A percentile compares a stretch with the other conserved stretches of the same genome.
Conservation (phyloP, 2,113 vertebrate genomes). For the Phyllostomus discolor region DNA sequence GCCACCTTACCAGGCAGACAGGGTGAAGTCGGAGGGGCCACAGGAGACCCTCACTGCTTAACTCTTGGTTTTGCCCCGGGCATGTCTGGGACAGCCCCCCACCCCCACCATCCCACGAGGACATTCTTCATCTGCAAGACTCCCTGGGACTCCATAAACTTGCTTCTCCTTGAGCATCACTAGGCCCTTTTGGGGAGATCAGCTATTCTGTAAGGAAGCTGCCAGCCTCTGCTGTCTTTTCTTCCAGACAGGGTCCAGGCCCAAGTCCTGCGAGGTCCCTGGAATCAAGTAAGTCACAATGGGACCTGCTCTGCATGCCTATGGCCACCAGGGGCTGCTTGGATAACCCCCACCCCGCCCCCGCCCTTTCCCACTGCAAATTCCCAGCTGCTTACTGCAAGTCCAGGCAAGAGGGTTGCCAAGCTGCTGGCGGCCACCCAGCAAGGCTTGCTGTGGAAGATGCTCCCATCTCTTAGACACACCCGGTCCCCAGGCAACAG, state of each 20-base stretch:
- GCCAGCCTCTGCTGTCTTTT: slow-evolving; percentile 57
- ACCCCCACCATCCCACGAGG: background rate
- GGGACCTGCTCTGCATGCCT: background rate
- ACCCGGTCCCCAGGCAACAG: background rate
- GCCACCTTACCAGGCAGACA: background rate
- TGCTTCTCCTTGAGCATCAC: too few species aligned
- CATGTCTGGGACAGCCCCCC: background rate
- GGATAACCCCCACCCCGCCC: background rate
- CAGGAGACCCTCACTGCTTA: background rate
- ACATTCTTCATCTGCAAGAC: background rate
- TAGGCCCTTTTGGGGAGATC: background rate
- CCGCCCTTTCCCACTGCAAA: background rate
- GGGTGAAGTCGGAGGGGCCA: too few species aligned
- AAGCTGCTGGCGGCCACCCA: background rate
- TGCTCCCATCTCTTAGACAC: background rate
- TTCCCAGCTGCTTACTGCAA: background rate
- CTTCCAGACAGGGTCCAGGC: slow-evolving; percentile 88
- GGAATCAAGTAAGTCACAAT: slow-evolving; percentile 94
- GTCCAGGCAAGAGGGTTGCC: background rate
- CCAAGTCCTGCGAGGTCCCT: slow-evolving; percentile 96
- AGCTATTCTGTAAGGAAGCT: too few species aligned
- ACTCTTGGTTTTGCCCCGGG: background rate
- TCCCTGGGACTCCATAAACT: too few species aligned
- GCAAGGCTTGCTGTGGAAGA: background rate
- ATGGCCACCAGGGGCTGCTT: background rate